Conservation (phyloP, 2,113 vertebrate species). For the Chroicocephalus ridibundus region DNA sequence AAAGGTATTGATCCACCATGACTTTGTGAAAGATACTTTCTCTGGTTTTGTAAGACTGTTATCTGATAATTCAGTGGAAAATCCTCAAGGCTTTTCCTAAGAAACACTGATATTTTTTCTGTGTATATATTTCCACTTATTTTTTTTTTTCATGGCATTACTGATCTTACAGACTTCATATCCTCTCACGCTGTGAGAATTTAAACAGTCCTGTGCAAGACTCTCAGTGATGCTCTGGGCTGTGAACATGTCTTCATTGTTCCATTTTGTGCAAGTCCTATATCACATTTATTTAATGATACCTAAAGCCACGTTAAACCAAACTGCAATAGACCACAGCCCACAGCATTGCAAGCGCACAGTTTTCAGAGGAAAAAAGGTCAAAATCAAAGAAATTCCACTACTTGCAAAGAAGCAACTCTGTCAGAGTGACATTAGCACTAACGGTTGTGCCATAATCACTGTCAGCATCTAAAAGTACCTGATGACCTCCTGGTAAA, state of each 20-base stretch:
- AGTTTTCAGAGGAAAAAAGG: background rate
- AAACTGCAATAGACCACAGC: background rate
- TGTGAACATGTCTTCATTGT: background rate
- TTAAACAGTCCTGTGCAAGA: background rate
- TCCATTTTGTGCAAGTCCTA: background rate
- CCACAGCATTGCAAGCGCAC: background rate
- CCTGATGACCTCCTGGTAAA: background rate
- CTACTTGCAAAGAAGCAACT: background rate
- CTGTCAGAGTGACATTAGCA: background rate
- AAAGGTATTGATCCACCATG: background rate
- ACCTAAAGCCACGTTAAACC: background rate
- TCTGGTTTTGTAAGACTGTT: background rate
- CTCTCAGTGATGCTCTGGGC: background rate
- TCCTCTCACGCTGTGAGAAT: background rate
- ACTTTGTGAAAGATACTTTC: background rate
- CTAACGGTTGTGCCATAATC: background rate
- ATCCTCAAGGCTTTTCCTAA: background rate
- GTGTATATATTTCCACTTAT: background rate
- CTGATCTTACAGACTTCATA: background rate
- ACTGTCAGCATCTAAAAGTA: background rate
- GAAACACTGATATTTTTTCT: background rate
- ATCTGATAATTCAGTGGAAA: background rate
- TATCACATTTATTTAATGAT: background rate
- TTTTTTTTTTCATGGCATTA: background rate
- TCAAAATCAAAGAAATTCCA: background rate